Evolutionary conservation across 2,888 invertebrate genomes (phyloP).

Genomic region (Hermaeophaga mercurialis): DNA sequence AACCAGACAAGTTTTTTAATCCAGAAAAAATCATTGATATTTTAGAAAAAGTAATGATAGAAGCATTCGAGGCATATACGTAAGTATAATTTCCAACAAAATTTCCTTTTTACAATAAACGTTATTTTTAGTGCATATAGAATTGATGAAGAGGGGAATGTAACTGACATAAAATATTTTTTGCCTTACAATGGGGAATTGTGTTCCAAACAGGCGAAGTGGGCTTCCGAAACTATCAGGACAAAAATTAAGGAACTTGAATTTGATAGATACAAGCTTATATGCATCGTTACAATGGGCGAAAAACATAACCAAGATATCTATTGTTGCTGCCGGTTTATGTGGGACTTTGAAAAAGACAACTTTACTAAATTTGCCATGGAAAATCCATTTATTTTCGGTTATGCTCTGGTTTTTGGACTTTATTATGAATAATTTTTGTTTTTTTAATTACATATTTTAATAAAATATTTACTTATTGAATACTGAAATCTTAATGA

Average conservation of each 20-base stretch:
- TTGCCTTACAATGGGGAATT: constrained; percentile 63
- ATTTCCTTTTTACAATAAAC: too few species aligned
- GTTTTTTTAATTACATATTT: too few species aligned
- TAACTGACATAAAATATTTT: constrained; percentile 2
- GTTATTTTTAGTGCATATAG: not conserved
- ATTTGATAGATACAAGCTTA: constrained; percentile 74
- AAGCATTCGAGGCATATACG: constrained; percentile 63
- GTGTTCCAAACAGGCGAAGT: constrained; percentile 63
- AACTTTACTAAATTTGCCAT: constrained; percentile 64
- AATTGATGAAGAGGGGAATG: not conserved
- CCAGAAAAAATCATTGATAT: constrained; percentile 65
- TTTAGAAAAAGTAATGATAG: constrained; percentile 63
- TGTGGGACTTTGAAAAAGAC: constrained; percentile 73
- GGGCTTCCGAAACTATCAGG: constrained; percentile 65
- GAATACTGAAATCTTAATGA: too few species aligned
- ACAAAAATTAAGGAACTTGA: constrained; percentile 68
- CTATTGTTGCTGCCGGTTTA: constrained; percentile 65
- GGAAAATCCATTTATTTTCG: constrained; percentile 69
- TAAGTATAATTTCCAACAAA: constrained; percentile 53
- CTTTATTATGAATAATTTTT: constrained; percentile 70
- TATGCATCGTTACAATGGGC: constrained; percentile 68
- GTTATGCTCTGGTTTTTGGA: constrained; percentile 69
- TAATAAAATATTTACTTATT: too few species aligned
- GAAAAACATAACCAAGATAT: constrained; percentile 72
- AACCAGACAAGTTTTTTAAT: constrained; percentile 67